Percentiles rank a stretch among this genome's conserved stretches.
These are phyloP conservation scores for Lagenorhynchus albirostris DNA, from an alignment of 2,113 vertebrate species.

Conservation along the genomic window DNA sequence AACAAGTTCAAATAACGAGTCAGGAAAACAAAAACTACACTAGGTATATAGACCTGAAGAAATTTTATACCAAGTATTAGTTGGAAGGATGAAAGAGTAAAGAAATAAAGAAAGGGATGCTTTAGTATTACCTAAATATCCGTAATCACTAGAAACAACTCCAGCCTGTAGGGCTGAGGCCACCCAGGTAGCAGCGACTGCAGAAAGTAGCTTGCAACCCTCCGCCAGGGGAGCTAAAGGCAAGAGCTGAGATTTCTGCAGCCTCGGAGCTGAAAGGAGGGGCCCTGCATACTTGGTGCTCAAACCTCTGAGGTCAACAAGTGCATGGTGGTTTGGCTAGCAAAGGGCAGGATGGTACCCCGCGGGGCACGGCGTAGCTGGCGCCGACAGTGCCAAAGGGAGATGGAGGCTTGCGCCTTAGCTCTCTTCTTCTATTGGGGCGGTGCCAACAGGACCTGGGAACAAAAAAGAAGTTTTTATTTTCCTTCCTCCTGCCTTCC, in stretches of 20 bases:
- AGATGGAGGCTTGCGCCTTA: background rate
- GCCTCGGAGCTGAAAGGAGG: background rate
- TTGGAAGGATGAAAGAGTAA: background rate
- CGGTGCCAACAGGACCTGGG: background rate
- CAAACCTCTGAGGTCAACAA: background rate
- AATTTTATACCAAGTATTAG: background rate
- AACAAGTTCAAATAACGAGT: background rate
- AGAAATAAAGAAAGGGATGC: background rate
- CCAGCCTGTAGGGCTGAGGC: background rate
- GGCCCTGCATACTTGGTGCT: rapidly evolving
- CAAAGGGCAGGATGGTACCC: background rate
- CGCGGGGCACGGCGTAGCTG: rapidly evolving
- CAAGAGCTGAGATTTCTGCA: background rate
- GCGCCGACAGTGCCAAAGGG: background rate
- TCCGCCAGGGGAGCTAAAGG: background rate
- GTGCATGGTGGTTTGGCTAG: background rate
- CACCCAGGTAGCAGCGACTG: background rate
- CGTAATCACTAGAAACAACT: background rate
- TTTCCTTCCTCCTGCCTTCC: background rate
- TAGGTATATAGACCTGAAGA: background rate
- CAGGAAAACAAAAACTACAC: background rate
- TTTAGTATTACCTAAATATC: background rate
- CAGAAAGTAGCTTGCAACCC: background rate
- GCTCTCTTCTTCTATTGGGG: background rate
- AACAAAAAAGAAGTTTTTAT: background rate